Evolutionary conservation across 2,113 vertebrate genomes (phyloP).

Genomic region (Patagioenas fasciata): DNA sequence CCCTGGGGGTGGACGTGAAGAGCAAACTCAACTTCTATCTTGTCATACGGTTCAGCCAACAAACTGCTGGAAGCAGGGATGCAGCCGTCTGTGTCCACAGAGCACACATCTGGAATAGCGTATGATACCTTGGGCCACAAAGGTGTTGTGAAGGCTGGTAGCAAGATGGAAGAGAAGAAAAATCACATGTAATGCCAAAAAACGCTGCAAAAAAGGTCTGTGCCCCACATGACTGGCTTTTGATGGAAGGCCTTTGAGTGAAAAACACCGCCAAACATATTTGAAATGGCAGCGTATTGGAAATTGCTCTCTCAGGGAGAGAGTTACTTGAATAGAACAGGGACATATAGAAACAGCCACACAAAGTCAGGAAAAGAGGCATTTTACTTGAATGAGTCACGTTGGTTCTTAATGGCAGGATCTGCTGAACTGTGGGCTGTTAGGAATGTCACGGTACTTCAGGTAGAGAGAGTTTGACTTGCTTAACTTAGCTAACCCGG

Average conservation of each 20-base stretch:
- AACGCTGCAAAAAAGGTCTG: neutral
- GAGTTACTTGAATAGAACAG: neutral
- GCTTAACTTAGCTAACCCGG: neutral
- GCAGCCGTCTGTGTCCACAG: neutral
- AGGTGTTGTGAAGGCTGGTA: neutral
- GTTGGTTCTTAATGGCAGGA: neutral
- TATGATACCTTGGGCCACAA: neutral
- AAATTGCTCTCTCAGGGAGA: fast-evolving
- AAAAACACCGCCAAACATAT: neutral
- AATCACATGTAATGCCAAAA: neutral
- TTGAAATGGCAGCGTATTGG: neutral
- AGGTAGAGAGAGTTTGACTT: neutral
- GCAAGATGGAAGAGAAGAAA: neutral
- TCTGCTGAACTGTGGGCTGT: neutral
- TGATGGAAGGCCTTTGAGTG: neutral
- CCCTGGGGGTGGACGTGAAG: neutral
- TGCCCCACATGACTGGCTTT: neutral
- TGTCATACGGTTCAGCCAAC: neutral
- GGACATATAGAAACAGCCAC: neutral
- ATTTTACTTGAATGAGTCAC: neutral
- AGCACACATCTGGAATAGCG: neutral
- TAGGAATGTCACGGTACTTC: neutral
- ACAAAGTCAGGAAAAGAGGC: neutral
- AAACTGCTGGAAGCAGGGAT: neutral
- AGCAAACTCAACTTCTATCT: neutral